Evolutionary conservation across 2,797 vertebrate species (phyloP).

Genomic region (Pachyuromys duprasi): DNA sequence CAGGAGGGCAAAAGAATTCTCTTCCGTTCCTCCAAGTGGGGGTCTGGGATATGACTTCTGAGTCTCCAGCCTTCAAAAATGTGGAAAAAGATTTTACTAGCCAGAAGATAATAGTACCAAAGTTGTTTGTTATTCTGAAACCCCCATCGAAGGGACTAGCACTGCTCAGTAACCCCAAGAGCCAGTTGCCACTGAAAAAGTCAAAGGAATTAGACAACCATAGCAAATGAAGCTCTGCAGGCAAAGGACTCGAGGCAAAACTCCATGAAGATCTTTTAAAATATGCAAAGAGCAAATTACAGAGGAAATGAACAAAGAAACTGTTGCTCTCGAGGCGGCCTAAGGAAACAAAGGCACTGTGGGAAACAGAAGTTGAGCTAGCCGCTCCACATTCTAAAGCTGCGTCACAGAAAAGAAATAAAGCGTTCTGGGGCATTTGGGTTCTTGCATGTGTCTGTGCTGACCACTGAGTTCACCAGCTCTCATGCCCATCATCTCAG

Average conservation of each 20-base stretch:
- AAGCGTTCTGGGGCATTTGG: background rate
- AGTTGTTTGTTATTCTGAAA: background rate
- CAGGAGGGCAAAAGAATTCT: background rate
- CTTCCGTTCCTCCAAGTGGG: background rate
- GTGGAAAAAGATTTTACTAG: background rate
- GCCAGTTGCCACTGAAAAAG: background rate
- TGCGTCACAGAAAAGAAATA: background rate
- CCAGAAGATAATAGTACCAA: background rate
- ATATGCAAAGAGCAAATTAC: background rate
- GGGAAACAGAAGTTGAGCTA: background rate
- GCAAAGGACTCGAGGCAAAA: background rate
- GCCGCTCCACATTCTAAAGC: background rate
- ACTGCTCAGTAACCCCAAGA: background rate
- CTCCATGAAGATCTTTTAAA: background rate
- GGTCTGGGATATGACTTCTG: background rate
- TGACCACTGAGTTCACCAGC: fast-evolving
- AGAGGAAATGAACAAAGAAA: slow-evolving; percentile 12
- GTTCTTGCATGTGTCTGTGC: fast-evolving
- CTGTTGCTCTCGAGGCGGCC: background rate
- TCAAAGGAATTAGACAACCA: background rate
- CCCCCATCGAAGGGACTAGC: background rate
- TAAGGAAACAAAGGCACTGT: slow-evolving; percentile 7
- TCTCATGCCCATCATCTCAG: fast-evolving
- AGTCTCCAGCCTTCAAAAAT: background rate
- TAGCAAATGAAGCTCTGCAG: background rate